These are phyloP conservation scores for Alosa sapidissima DNA, from an alignment of 2,797 vertebrate species.

Conservation along the genomic window DNA sequence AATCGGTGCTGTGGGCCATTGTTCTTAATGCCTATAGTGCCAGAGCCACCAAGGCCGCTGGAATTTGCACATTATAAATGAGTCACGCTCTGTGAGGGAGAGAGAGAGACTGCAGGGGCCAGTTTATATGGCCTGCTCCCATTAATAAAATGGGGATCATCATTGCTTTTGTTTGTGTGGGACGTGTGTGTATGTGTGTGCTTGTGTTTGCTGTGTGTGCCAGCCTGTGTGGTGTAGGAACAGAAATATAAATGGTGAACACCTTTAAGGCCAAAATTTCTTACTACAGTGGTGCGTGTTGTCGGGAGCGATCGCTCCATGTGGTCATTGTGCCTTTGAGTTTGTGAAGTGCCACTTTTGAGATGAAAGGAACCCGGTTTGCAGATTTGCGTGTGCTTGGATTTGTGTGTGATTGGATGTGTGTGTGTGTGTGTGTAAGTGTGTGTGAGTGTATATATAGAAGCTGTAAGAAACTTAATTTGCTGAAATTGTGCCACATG, in stretches of 20 bases:
- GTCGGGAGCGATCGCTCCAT: neutral
- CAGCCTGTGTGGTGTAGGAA: no score
- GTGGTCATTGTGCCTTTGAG: neutral
- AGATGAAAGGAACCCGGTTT: neutral
- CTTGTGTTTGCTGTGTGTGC: neutral
- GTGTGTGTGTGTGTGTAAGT: neutral
- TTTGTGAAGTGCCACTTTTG: neutral
- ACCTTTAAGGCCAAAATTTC: no score
- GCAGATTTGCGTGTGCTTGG: neutral
- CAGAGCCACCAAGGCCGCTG: conserved; percentile 22
- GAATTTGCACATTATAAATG: conserved; percentile 41
- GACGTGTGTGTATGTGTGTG: neutral
- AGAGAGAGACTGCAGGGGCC: neutral
- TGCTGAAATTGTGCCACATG: conserved; percentile 13
- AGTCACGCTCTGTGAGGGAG: conserved; percentile 36
- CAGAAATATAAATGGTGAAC: no score
- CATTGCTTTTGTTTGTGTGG: neutral
- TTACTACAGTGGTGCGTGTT: conserved; percentile 32
- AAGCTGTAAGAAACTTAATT: neutral
- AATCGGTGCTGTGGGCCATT: conserved; percentile 31
- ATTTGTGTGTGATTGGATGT: neutral
- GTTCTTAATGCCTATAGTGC: conserved; percentile 39
- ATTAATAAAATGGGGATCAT: conserved; percentile 24
- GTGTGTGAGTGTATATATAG: neutral
- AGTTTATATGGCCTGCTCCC: neutral